Percentiles rank a stretch among this genome's conserved stretches.
Conservation (phyloP, 2,888 invertebrate genomes). For the Priocnemis perturbator region DNA sequence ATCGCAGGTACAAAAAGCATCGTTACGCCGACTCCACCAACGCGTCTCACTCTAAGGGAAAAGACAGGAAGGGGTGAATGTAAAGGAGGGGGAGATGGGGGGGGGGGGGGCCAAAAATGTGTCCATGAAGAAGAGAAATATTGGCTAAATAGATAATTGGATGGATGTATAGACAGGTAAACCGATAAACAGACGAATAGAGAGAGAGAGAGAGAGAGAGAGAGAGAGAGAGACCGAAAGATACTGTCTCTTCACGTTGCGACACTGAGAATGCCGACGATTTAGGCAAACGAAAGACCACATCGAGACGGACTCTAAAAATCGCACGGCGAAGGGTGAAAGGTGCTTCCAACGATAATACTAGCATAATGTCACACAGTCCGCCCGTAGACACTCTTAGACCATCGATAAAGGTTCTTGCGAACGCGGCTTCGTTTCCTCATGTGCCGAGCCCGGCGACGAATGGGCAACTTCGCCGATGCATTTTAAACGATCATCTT, state of each 20-base stretch:
- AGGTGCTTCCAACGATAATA: too few species aligned
- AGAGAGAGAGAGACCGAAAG: too few species aligned
- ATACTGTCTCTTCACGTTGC: too few species aligned
- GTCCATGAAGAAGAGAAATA: too few species aligned
- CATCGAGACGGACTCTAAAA: too few species aligned
- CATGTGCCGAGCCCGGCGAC: not conserved
- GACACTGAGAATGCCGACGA: too few species aligned
- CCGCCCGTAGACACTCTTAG: not conserved
- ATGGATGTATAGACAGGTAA: not conserved
- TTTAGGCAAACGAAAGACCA: too few species aligned
- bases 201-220: too few species aligned
- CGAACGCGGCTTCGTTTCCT: not conserved
- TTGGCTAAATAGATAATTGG: not conserved
- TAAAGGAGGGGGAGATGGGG: too few species aligned
- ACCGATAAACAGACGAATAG: too few species aligned
- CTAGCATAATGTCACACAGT: not conserved
- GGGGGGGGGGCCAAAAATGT: not conserved
- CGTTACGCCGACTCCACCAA: constrained; percentile 26
- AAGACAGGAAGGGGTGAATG: too few species aligned
- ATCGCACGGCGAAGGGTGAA: too few species aligned
- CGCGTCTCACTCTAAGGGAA: not conserved
- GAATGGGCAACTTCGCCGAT: constrained; percentile 41
- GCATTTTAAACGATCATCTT: constrained; percentile 63
- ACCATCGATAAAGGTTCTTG: not conserved
- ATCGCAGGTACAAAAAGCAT: constrained; percentile 68